Percentiles rank a stretch among this genome's conserved stretches.
phyloP scores from a whole-genome alignment of 2,888 invertebrate genomes.

The Heliconius erato region DNA sequence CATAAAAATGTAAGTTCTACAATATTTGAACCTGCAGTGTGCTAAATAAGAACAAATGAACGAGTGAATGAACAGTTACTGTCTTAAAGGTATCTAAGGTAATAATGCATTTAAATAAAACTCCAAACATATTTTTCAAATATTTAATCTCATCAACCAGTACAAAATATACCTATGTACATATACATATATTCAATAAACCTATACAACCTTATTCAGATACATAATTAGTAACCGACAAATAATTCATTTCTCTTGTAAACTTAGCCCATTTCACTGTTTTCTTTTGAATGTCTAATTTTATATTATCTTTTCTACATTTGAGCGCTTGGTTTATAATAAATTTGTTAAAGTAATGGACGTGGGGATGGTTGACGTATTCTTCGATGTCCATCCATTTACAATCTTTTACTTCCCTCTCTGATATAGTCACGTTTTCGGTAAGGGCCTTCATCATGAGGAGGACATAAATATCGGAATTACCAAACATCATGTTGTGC shows the following conservation, averaged over 20 bases:
- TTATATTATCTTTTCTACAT: slow-evolving; percentile 86
- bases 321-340: slow-evolving; percentile 88
- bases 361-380: slow-evolving; percentile 89
- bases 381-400: slow-evolving; percentile 93
- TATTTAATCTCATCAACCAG: slow-evolving; percentile 32
- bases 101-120: neutral
- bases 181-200: neutral
- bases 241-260: slow-evolving; percentile 71
- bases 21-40: neutral
- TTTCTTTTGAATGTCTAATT: slow-evolving; percentile 85
- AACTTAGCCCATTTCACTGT: slow-evolving; percentile 72
- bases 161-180: slow-evolving; percentile 17
- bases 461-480: slow-evolving; percentile 94
- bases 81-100: neutral
- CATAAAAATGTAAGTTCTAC: neutral
- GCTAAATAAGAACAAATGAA: neutral
- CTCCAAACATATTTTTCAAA: neutral
- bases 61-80: too few relatives aligned
- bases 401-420: slow-evolving; percentile 91
- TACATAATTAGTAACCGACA: slow-evolving; percentile 64
- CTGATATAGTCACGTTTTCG: slow-evolving; percentile 87
- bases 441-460: slow-evolving; percentile 89
- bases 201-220: slow-evolving; percentile 30
- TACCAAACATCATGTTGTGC: slow-evolving; percentile 91
- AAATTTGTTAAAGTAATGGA: slow-evolving; percentile 89